Percentiles rank a stretch among this genome's conserved stretches.
These are phyloP conservation scores for Lysandra bellargus DNA, from an alignment of 2,888 invertebrate genomes.

Conservation along the genomic window DNA sequence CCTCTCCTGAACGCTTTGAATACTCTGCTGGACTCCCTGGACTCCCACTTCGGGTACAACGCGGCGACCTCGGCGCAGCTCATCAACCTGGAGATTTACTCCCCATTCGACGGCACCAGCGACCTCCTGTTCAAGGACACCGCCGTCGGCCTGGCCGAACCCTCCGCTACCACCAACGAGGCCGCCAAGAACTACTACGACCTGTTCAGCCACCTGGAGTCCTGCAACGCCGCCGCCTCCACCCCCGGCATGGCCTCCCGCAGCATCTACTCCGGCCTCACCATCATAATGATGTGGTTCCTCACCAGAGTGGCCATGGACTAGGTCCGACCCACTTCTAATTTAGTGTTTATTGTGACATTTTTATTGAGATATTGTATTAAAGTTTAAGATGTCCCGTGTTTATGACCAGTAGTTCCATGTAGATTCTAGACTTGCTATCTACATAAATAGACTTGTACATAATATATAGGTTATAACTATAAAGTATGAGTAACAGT, in stretches of 20 bases:
- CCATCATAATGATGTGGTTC: conserved; percentile 51
- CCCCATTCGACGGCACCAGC: conserved; percentile 73
- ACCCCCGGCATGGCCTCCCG: conserved; percentile 47
- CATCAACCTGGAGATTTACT: conserved; percentile 79
- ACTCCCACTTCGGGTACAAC: conserved; percentile 76
- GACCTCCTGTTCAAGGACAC: conserved; percentile 84
- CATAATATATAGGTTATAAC: background rate
- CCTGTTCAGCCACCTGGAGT: conserved; percentile 71
- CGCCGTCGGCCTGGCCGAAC: conserved; percentile 77
- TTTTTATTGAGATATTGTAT: conserved; percentile 1
- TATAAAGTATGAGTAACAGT: background rate
- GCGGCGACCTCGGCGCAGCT: conserved; percentile 55
- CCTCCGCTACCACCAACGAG: conserved; percentile 52
- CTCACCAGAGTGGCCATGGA: conserved; percentile 51
- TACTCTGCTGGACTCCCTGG: conserved; percentile 68
- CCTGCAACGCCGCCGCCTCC: conserved; percentile 57
- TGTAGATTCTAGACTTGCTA: background rate
- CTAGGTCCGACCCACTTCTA: conserved; percentile 41
- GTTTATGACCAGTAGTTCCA: background rate
- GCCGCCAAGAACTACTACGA: conserved; percentile 80
- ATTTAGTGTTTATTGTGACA: background rate
- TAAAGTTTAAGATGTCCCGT: background rate
- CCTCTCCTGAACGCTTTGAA: conserved; percentile 57
- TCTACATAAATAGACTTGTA: background rate
- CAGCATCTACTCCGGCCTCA: conserved; percentile 53